Percentiles rank a stretch among this genome's conserved stretches.
Conservation (phyloP, 2,888 invertebrate species). For the Melinaea menophilus region DNA sequence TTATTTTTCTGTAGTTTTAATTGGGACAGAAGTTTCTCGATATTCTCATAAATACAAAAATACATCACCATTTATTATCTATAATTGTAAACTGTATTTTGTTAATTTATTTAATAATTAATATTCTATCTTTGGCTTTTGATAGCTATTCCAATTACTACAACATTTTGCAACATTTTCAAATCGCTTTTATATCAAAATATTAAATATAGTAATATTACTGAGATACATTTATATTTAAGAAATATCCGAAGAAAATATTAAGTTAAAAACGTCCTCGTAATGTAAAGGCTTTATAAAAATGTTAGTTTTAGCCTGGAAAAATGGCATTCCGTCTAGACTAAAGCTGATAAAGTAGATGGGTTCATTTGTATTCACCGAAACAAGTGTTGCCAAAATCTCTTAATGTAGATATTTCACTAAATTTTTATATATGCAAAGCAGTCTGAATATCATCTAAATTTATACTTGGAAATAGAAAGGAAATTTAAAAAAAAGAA, state of each 20-base stretch:
- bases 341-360: slow-evolving; percentile 29
- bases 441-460: slow-evolving; percentile 1
- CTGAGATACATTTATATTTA: too few species aligned
- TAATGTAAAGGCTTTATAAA: neutral
- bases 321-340: slow-evolving; percentile 28
- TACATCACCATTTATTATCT: too few species aligned
- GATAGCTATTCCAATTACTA: too few species aligned
- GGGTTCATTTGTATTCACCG: slow-evolving; percentile 31
- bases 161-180: too few species aligned
- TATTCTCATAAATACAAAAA: too few species aligned
- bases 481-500: slow-evolving; percentile 11
- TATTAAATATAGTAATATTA: too few species aligned
- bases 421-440: slow-evolving; percentile 24
- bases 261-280: slow-evolving; percentile 1
- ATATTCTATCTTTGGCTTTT: too few species aligned
- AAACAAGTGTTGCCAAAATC: slow-evolving; percentile 34
- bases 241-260: neutral
- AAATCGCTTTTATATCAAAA: too few species aligned
- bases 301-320: slow-evolving; percentile 21
- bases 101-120: too few species aligned
- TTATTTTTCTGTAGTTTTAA: too few species aligned
- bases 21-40: too few species aligned
- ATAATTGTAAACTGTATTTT: too few species aligned
- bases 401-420: slow-evolving; percentile 21
- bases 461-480: slow-evolving; percentile 7